Evolutionary conservation across 2,797 vertebrate species (phyloP).

Genomic region (Acrossocheilus fasciatus): DNA sequence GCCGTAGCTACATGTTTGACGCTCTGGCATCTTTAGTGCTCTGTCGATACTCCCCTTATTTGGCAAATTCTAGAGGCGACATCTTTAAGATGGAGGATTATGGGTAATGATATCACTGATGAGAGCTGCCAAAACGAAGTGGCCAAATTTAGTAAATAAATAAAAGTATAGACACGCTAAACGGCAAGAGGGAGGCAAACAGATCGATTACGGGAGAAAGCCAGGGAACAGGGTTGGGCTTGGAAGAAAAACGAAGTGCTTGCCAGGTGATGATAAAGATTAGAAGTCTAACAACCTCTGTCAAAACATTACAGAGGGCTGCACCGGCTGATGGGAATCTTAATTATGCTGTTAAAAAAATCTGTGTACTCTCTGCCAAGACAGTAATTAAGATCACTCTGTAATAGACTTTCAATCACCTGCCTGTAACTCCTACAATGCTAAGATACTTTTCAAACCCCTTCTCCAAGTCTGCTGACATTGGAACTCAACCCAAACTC

Average conservation of each 20-base stretch:
- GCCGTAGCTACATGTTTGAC: conserved; percentile 15
- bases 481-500: conserved; percentile 34
- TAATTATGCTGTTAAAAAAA: conserved; percentile 60
- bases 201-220: conserved; percentile 52
- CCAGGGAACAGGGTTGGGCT: background rate
- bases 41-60: conserved; percentile 56
- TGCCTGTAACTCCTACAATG: conserved; percentile 39
- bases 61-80: conserved; percentile 11
- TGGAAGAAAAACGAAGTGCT: conserved; percentile 40
- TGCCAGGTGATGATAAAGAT: conserved; percentile 52
- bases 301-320: conserved; percentile 59
- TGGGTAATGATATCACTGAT: conserved; percentile 55
- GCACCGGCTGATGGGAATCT: conserved; percentile 42
- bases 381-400: conserved; percentile 58
- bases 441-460: background rate
- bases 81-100: conserved; percentile 50
- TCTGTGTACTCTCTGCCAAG: conserved; percentile 50
- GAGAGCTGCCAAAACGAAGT: conserved; percentile 48
- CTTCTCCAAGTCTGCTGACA: conserved; percentile 1
- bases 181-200: conserved; percentile 15
- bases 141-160: conserved; percentile 59
- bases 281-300: conserved; percentile 57
- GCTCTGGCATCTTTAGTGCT: conserved; percentile 49
- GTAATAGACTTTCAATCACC: conserved; percentile 47
- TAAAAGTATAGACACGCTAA: conserved; percentile 42